Conservation (phyloP, 2,113 vertebrate genomes). For the Clarias gariepinus region DNA sequence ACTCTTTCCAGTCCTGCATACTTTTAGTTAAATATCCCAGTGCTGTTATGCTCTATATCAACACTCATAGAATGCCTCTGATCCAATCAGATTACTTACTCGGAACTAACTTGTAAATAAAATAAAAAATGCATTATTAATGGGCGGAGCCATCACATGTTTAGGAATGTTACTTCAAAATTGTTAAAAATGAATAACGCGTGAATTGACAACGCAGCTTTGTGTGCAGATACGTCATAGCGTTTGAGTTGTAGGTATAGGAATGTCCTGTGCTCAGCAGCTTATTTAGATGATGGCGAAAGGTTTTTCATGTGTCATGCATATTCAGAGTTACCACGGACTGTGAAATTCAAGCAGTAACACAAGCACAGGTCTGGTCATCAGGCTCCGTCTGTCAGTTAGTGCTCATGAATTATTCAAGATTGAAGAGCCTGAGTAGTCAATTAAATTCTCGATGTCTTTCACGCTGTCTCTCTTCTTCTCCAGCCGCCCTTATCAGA, state of each 20-base stretch:
- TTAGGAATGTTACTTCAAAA: neutral
- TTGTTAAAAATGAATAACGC: neutral
- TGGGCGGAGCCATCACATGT: neutral
- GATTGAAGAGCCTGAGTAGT: neutral
- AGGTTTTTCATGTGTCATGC: neutral
- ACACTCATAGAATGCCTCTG: too few species aligned
- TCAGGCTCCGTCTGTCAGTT: neutral
- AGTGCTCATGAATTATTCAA: constrained; percentile 8
- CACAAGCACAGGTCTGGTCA: neutral
- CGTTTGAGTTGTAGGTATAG: neutral
- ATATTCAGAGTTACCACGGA: neutral
- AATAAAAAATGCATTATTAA: neutral
- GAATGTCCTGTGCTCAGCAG: neutral
- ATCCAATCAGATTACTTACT: too few species aligned
- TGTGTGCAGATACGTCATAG: neutral
- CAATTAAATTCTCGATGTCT: neutral
- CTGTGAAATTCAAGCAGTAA: neutral
- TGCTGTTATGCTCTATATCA: too few species aligned
- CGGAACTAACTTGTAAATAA: too few species aligned
- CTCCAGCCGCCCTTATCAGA: constrained; percentile 89
- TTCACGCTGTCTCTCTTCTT: constrained; percentile 6
- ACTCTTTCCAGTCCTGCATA: too few species aligned
- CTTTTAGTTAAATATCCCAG: too few species aligned
- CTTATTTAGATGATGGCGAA: neutral
- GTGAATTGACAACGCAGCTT: neutral